Conservation (phyloP, 2,888 invertebrate species). For the Tetrapedia diversipes region DNA sequence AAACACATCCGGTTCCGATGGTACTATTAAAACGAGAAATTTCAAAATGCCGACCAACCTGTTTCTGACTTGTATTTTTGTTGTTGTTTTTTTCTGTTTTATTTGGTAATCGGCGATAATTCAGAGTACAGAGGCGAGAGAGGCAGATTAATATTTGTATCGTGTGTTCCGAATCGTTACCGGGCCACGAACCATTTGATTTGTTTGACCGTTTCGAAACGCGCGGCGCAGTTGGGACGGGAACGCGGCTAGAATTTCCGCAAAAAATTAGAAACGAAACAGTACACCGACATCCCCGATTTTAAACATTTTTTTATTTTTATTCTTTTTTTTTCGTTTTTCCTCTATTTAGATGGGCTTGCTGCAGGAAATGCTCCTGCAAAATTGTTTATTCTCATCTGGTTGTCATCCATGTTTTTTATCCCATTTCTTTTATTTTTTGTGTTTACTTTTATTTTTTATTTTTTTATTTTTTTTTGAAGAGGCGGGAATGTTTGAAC, state of each 20-base stretch:
- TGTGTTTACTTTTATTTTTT: background rate
- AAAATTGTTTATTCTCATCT: background rate
- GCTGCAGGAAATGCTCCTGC: background rate
- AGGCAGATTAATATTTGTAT: conserved; percentile 21
- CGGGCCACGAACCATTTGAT: conserved; percentile 2
- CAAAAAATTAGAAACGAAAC: conserved; percentile 27
- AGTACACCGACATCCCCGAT: background rate
- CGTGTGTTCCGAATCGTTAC: background rate
- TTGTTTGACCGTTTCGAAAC: conserved; percentile 25
- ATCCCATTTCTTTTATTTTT: background rate
- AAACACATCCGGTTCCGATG: background rate
- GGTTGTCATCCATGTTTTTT: background rate
- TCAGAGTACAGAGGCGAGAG: background rate
- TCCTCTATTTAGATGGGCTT: background rate
- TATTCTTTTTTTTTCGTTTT: background rate
- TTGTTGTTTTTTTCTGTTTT: background rate
- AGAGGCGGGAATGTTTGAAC: background rate
- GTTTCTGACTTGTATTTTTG: background rate
- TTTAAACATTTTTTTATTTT: conserved; percentile 6
- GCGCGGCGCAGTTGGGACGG: background rate
- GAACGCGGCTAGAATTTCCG: conserved; percentile 20
- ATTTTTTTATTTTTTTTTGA: background rate
- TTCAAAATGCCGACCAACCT: background rate
- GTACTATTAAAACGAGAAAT: background rate
- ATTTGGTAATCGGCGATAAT: background rate